Conservation (phyloP, 92 coral and sea anemone species). For the Parazoanthus atlanticus region DNA sequence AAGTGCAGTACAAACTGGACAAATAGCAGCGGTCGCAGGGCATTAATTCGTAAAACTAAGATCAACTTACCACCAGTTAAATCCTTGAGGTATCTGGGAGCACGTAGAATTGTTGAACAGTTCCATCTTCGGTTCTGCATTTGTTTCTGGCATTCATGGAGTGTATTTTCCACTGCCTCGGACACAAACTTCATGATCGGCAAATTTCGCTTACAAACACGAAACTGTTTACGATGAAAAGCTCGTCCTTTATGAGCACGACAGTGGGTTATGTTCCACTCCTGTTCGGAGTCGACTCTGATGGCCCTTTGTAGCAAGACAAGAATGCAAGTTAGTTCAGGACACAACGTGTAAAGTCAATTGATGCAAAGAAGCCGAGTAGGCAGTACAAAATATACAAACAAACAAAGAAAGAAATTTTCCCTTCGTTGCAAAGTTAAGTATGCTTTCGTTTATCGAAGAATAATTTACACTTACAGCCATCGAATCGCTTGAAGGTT, state of each 20-base stretch:
- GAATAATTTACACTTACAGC: slow-evolving; percentile 65
- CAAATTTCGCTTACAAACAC: slow-evolving; percentile 64
- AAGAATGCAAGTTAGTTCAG: neutral
- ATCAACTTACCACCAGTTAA: slow-evolving; percentile 75
- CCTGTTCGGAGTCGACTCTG: slow-evolving; percentile 39
- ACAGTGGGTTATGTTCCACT: slow-evolving; percentile 74
- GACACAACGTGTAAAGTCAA: neutral
- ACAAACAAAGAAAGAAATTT: neutral
- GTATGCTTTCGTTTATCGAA: slow-evolving; percentile 6
- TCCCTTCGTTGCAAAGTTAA: slow-evolving; percentile 8
- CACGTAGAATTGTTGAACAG: slow-evolving; percentile 68
- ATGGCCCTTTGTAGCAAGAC: slow-evolving; percentile 50
- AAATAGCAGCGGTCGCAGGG: neutral
- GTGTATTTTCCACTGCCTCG: slow-evolving; percentile 82
- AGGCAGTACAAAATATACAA: neutral
- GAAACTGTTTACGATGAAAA: slow-evolving; percentile 74
- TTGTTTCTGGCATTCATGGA: slow-evolving; percentile 68
- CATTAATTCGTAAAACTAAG: neutral
- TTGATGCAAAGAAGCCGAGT: neutral
- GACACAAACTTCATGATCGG: slow-evolving; percentile 83
- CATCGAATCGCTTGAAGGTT: slow-evolving; percentile 68
- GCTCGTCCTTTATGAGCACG: slow-evolving; percentile 45
- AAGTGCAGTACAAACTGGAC: slow-evolving; percentile 16
- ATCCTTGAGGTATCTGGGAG: slow-evolving; percentile 73
- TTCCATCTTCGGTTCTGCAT: slow-evolving; percentile 80